These are phyloP conservation scores for Chloroclysta siterata DNA, from an alignment of 2,888 invertebrate genomes.

Conservation along the genomic window DNA sequence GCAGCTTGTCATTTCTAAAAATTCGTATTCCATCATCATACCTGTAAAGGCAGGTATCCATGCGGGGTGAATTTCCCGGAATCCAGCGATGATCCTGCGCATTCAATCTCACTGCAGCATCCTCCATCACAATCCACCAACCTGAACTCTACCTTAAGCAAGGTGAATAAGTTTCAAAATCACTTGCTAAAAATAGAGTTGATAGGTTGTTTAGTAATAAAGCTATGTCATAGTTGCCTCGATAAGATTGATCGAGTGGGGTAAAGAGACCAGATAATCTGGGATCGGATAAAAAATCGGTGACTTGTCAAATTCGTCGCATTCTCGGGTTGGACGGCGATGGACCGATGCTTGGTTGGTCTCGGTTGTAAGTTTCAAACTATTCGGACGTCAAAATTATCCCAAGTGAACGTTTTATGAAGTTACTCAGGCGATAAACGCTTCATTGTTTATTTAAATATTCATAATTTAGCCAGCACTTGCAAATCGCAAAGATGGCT, in stretches of 20 bases:
- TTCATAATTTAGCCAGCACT: too few relatives aligned
- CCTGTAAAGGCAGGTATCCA: slow-evolving; percentile 83
- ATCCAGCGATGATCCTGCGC: slow-evolving; percentile 83
- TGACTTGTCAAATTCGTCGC: slow-evolving; percentile 84
- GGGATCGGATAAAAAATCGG: slow-evolving; percentile 74
- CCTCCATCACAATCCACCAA: slow-evolving; percentile 51
- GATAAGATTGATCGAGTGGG: slow-evolving; percentile 85
- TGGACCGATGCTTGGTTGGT: slow-evolving; percentile 61
- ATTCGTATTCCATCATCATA: slow-evolving; percentile 53
- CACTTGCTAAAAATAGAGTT: background rate
- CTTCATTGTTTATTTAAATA: too few relatives aligned
- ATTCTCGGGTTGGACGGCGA: slow-evolving; percentile 68
- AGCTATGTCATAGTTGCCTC: slow-evolving; percentile 64
- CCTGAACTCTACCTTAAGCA: slow-evolving; percentile 32
- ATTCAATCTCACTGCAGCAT: slow-evolving; percentile 65
- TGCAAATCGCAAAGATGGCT: too few relatives aligned
- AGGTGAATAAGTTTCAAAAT: slow-evolving; percentile 42
- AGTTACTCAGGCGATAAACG: too few relatives aligned
- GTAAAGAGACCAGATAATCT: slow-evolving; percentile 82
- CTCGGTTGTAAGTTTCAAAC: slow-evolving; percentile 54
- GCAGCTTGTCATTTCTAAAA: slow-evolving; percentile 52
- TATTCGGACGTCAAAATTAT: background rate
- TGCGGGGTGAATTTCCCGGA: slow-evolving; percentile 83
- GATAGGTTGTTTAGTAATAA: slow-evolving; percentile 49
- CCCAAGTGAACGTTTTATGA: background rate